These are phyloP conservation scores for Erannis defoliaria DNA, from an alignment of 2,888 invertebrate genomes.

Conservation along the genomic window DNA sequence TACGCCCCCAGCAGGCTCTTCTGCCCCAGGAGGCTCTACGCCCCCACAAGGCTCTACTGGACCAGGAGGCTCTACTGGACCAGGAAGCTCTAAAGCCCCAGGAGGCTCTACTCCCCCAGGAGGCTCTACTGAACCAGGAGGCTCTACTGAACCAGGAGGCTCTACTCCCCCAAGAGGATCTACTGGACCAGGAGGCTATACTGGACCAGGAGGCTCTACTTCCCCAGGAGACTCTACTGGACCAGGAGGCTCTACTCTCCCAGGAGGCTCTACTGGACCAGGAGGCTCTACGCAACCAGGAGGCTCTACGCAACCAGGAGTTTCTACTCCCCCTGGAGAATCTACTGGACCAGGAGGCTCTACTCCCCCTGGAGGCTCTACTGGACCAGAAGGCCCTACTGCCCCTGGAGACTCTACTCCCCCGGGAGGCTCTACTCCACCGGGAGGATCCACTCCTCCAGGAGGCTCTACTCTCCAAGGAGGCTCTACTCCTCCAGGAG, in stretches of 20 bases:
- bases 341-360: neutral
- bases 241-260: neutral
- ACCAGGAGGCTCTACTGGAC: neutral
- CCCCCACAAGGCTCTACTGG: neutral
- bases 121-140: neutral
- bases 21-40: neutral
- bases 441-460: neutral
- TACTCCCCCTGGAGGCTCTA: neutral
- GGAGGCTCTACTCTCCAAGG: neutral
- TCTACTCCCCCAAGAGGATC: neutral
- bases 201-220: neutral
- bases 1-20: neutral
- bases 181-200: neutral
- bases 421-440: neutral
- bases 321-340: neutral
- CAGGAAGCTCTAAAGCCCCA: too few species aligned
- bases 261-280: too few species aligned
- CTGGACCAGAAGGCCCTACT: neutral
- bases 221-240: neutral
- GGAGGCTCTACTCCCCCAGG: neutral
- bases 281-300: neutral
- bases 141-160: neutral
- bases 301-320: neutral
- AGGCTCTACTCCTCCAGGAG: neutral
- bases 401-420: neutral